A percentile compares a stretch with the other conserved stretches of the same genome.
Evolutionary conservation across 2,888 invertebrate genomes (phyloP).

Genomic region (Caenorhabditis zanzibari): DNA sequence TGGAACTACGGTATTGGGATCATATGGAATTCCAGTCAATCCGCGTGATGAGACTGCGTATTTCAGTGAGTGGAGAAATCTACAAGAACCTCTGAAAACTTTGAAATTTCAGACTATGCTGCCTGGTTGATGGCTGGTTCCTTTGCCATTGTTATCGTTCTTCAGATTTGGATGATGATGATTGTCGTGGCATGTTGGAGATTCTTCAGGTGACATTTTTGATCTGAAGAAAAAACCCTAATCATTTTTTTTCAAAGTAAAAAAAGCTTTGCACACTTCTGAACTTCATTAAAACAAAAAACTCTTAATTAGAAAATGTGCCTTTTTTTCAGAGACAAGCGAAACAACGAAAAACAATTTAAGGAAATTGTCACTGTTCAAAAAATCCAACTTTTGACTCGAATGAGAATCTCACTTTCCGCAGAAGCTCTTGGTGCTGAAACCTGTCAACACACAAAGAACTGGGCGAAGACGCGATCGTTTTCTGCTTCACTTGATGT

Average conservation of each 20-base stretch:
- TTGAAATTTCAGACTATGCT: conserved; percentile 66
- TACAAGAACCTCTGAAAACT: background rate
- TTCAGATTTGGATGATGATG: conserved; percentile 80
- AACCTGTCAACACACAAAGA: conserved; percentile 17
- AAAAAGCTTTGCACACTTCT: no score
- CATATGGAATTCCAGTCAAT: conserved; percentile 55
- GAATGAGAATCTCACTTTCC: conserved; percentile 63
- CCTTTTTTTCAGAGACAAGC: conserved; percentile 63
- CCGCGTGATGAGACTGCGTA: conserved; percentile 60
- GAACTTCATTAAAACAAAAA: no score
- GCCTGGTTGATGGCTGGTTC: conserved; percentile 76
- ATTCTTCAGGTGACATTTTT: conserved; percentile 71
- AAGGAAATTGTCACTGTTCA: conserved; percentile 43
- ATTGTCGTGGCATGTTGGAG: conserved; percentile 80
- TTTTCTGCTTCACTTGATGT: conserved; percentile 65
- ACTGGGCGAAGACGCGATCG: conserved; percentile 55
- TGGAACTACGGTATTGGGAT: conserved; percentile 53
- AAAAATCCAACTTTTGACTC: conserved; percentile 55
- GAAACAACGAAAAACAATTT: conserved; percentile 52
- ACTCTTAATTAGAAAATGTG: no score
- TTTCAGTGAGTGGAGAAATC: conserved; percentile 49
- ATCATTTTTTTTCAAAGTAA: conserved; percentile 43
- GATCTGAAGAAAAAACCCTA: no score
- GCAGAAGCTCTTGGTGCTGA: conserved; percentile 57
- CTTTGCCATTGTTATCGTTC: conserved; percentile 71